phyloP scores from a whole-genome alignment of 64 coral and sea anemone species.

The Actinia equina region DNA sequence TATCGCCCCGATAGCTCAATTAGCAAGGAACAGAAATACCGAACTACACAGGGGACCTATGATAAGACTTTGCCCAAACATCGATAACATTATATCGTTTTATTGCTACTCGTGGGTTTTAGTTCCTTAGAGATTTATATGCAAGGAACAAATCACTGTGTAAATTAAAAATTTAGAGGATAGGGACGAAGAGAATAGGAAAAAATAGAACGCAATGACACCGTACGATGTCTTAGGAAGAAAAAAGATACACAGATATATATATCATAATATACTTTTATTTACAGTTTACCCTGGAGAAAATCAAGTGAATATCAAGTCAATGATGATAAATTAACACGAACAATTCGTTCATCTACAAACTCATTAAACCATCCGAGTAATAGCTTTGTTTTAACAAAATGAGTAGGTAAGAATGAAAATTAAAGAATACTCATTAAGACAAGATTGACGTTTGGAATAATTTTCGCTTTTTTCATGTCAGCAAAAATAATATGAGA shows the following conservation, averaged over 20 bases:
- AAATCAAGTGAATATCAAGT: background rate
- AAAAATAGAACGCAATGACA: background rate
- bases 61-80: conserved; percentile 29
- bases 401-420: no score
- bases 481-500: no score
- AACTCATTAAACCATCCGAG: background rate
- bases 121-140: no score
- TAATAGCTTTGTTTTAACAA: background rate
- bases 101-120: background rate
- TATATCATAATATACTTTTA: background rate
- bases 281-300: background rate
- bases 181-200: background rate
- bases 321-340: background rate
- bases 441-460: no score
- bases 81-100: conserved; percentile 2
- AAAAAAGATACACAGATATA: no score
- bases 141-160: no score
- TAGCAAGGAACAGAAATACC: background rate
- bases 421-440: no score
- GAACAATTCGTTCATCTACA: background rate
- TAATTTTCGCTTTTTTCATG: no score
- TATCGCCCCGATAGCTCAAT: conserved; percentile 8
- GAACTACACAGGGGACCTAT: conserved; percentile 2
- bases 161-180: background rate
- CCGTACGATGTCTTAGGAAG: no score